Base-by-base conservation (phyloP, 2,797 vertebrate genomes). In the Clarias platycephalus region DNA sequence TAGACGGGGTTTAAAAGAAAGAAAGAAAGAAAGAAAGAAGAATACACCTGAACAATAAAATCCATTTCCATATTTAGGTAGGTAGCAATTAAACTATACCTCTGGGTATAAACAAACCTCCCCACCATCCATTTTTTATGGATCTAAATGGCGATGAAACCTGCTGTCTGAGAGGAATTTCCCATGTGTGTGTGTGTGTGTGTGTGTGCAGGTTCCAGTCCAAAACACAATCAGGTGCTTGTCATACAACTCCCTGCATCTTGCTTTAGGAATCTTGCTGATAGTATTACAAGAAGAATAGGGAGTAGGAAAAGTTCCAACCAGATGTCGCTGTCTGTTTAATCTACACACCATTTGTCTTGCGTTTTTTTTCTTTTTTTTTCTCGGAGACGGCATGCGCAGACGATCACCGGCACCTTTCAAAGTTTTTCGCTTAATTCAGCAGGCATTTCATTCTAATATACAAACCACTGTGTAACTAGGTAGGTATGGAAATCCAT, bases 21-120 rank as follows among this genome's bases (percentile, higher is more conserved):
- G 15, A 66, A 15, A 66, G 12, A n/a, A 24, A 6, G 40, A 49
- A 71, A 72, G 44, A 72, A 13, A n/a, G 22, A 57, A 13, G 16
- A 31, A 60, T 9, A 28, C n/a, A 74, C 28, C 20, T 58, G 28
- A 76, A 34, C 28, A 76, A 58, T 20, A 20, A 75, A 55, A 55
- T n/a, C 16, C 2, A 71, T 74, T 86, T 62, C 66, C 53, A 64
- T 83, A 80, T 77, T 64, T 12, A 83, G 9, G 71, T 26, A 62
- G 26, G 12, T n/a, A 68, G 77, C 82, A 80, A 67, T 83, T 80
- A 67, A 83, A 75, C 22, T 26, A 31, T 58, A 62, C 26, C 60
- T 20, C 44, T 57, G 34, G 71, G 72, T 44, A 31, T 71, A 80
- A 68, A 31, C 15, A 77, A 44, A 75, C 49, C 49, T 58, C 72